Base-by-base conservation (phyloP, 2,797 vertebrate genomes). In the Semotilus atromaculatus region DNA sequence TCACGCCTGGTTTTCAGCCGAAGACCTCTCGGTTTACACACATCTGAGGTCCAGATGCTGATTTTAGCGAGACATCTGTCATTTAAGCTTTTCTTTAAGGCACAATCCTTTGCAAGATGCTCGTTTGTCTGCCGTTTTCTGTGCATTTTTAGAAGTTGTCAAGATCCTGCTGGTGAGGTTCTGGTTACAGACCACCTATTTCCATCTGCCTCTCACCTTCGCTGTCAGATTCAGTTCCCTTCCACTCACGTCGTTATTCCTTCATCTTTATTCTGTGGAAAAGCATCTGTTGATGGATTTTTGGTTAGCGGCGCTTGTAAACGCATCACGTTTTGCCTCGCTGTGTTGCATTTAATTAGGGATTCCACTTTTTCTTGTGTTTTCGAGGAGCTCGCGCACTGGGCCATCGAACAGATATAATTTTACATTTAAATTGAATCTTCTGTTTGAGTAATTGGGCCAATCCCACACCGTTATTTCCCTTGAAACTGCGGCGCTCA, bases 111-210 rank as follows among this genome's bases (percentile, higher is more conserved):
- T 83, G 58, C 26, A 55, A 62, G 34, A 60, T 43, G 64, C 64
- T 74, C 16, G 11, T 84, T 71, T 84, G 48, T 51, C 48, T 51
- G 48, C 48, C 14, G 68, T 62, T 29, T 23, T 67, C 34, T 80
- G 67, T 14, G 71, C 81, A 86, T 79, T 84, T 87, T 80, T 72
- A 84, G 85, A 86, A 83, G 86, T 88, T 88, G 88, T 90, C 90
- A 90, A 87, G n/a, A 87, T 77, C 85, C 86, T 88, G 83, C 85
- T 87, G 88, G 86, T 87, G 81, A 86, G 83, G 67, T 80, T 87
- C 85, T 91, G 88, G 90, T 89, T 89, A 88, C 87, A 89, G 88
- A 87, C 88, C 90, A 90, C 90, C 89, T 90, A 89, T 91, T 48
- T 86, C 90, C 90, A 89, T 91, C 90, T 91, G 90, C 83, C 88